A percentile compares a stretch with the other conserved stretches of the same genome.
Evolutionary conservation across 2,113 vertebrate species (phyloP).

Genomic region (Amblyornis subalaris): DNA sequence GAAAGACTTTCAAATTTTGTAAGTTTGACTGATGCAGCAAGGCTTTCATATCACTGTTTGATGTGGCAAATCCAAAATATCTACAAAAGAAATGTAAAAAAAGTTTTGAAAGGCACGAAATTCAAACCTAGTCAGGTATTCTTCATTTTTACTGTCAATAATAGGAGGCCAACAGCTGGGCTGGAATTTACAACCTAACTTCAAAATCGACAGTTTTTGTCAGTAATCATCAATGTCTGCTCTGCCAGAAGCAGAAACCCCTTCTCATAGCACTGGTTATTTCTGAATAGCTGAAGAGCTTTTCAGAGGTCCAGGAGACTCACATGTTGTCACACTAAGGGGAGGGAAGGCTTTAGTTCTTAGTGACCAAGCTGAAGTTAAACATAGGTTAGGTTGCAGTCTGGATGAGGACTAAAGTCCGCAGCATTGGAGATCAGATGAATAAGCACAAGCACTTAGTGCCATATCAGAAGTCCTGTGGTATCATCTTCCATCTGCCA

Average conservation of each 20-base stretch:
- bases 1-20: conserved; percentile 20
- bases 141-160: not conserved
- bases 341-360: not conserved
- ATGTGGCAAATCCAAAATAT: not conserved
- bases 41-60: not conserved
- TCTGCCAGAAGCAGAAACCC: not conserved
- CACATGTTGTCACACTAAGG: not conserved
- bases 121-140: not conserved
- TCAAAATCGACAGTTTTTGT: not conserved
- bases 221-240: not conserved
- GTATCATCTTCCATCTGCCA: not conserved
- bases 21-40: not conserved
- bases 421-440: not conserved
- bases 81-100: not conserved
- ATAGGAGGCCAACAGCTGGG: not conserved
- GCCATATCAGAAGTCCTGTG: not conserved
- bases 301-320: not conserved
- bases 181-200: not conserved
- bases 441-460: not conserved
- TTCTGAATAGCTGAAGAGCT: not conserved
- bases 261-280: not conserved
- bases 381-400: not conserved
- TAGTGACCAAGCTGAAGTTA: not conserved
- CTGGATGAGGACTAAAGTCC: not conserved
- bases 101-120: not conserved